Base-by-base conservation (phyloP, 2,888 invertebrate species). In the Periphyllus acericola region DNA sequence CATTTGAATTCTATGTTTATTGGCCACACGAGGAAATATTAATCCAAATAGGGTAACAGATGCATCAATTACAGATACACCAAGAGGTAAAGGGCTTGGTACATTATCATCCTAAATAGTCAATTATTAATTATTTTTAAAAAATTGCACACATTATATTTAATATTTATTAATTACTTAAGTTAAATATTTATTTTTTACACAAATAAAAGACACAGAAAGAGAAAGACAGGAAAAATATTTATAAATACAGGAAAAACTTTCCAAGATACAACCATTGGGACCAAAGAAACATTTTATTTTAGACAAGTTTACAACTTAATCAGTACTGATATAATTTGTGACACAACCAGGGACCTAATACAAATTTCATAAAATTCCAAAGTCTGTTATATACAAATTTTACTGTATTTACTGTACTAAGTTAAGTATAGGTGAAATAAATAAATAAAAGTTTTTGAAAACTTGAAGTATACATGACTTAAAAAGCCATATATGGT, bases 1-100 rank as follows among this genome's bases (percentile, higher is more conserved):
- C 96, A 99, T 98, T 93, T 99, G 99, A 88, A 98, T 94, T 91
- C 98, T 95, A 92, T 99, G 99, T 91, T 99, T 99, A 91, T 96
- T 96, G 52, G 98, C 97, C 25, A 99, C 98, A 89, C 96, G 94
- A 0, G 98, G 96, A 92, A 99, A 99, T 89, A 99, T 96, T 90
- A 96, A 95, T 36, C 99, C 99, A 92, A 98, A 99, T 4, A 99
- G 93, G 29, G 95, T 93, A 0, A 99, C 97, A 0, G 99, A 97
- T 91, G 96, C 95, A 92, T 99, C 99, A 90, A 99, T 97, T 34
- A 99, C 98, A 19, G 98, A 97, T 14, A 99, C 98, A 4, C 99
- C 98, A 40, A 99, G 93, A 2, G 99, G 99, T 90, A 98, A 93
- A 8, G 96, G 96, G 60, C 96, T 96, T 0, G 96, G 96, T 90